Percentiles rank a stretch among this genome's conserved stretches.
phyloP scores from a whole-genome alignment of 1,140 invertebrate species.

The Sinonovacula constricta region DNA sequence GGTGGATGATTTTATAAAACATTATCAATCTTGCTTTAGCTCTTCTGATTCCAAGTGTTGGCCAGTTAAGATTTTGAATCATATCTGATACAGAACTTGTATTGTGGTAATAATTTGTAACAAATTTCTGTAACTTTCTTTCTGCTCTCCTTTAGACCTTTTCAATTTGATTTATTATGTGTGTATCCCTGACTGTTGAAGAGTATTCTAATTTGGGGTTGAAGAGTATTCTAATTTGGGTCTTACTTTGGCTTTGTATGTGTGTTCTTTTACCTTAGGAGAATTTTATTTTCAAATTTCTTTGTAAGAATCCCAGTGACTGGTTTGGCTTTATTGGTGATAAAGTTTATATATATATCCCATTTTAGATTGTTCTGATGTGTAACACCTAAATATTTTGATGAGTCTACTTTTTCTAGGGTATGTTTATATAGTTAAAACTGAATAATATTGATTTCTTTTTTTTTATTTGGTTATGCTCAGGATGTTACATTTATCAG shows the following conservation, averaged over 20 bases:
- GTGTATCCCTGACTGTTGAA: not conserved
- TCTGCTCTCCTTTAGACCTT: not conserved
- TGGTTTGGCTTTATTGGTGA: not conserved
- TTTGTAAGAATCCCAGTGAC: not conserved
- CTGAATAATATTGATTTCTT: not conserved
- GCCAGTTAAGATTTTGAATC: slow-evolving; percentile 1
- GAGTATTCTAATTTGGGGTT: too few relatives aligned
- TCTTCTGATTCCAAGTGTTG: slow-evolving; percentile 3
- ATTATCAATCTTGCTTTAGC: slow-evolving; percentile 6
- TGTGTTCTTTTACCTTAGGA: not conserved
- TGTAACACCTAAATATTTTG: not conserved
- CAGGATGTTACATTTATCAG: not conserved
- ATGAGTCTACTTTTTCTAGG: not conserved
- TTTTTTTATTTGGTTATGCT: not conserved
- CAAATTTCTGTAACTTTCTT: too few relatives aligned
- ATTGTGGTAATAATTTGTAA: slow-evolving; percentile 1
- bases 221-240: not conserved
- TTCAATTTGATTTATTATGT: not conserved
- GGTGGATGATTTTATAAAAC: slow-evolving; percentile 15
- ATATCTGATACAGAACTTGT: not conserved
- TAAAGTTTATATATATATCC: not conserved
- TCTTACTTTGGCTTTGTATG: not conserved
- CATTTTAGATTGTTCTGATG: not conserved
- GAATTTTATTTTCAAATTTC: not conserved
- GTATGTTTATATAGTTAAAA: slow-evolving; percentile 3